Base-by-base conservation (phyloP, 2,888 invertebrate genomes). In the Boloria euphrosyne region DNA sequence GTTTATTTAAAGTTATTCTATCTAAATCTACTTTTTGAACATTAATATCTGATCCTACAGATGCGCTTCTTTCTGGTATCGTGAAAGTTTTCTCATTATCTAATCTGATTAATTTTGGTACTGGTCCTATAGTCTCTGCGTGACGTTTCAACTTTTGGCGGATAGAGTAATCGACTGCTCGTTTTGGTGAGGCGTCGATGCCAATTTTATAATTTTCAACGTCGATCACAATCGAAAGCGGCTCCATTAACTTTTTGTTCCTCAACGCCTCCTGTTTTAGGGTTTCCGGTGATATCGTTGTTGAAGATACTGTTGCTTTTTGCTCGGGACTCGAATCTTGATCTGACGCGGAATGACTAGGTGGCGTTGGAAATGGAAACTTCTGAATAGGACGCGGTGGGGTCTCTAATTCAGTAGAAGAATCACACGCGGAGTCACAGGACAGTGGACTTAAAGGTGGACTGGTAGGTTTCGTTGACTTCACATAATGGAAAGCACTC, bases 391-490 rank as follows among this genome's bases (percentile, higher is more conserved):
- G 87, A 54, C 93, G 80, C 0, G 93, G 93, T 0, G 93, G 93
- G 0, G 92, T 92, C 73, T 93, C 91, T 0, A 92, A 73, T 73
- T 93, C 93, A 0, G 93, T 93, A 0, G 93, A 93, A 4, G 94
- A 93, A 71, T 95, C 95, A 73, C 94, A 94, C 60, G 95, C 95
- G 6, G 95, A 95, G 53, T 94, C 94, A 52, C 95, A 95, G 0
- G 95, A 95, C 17, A 95, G 84, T 0, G 96, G 96, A 75, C 96
- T 96, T 14, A 95, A 78, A 0, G 96, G 94, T 0, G 96, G 96
- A 78, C 95, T 96, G 67, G 93, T 91, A 0, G 93, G 88, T 76
- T 86, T 87, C 0, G 84, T 86, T 1, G 88, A 80, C 70, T 78
- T 83, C 47, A 92, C 90, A 73, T 81, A 90, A 68, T 90, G 90